Conservation (phyloP, 2,113 vertebrate species). For the Silurus glanis region DNA sequence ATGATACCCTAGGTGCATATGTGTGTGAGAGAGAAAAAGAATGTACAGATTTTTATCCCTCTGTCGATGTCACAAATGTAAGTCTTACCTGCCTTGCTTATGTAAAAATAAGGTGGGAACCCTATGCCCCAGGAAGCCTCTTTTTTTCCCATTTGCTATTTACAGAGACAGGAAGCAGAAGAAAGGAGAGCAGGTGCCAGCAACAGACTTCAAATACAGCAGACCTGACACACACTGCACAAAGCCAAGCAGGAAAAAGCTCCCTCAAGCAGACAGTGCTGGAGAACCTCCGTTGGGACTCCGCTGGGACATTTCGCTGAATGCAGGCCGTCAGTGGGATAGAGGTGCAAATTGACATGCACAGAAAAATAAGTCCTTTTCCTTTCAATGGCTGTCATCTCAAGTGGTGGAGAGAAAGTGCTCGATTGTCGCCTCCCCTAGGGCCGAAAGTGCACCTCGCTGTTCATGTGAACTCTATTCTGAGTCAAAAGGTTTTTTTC, state of each 20-base stretch:
- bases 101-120: neutral
- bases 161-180: neutral
- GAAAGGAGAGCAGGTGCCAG: neutral
- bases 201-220: neutral
- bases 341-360: slow-evolving; percentile 19
- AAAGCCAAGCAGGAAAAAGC: slow-evolving; percentile 8
- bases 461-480: neutral
- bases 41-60: neutral
- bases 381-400: neutral
- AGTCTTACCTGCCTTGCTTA: neutral
- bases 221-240: neutral
- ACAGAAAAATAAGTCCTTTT: neutral
- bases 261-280: slow-evolving; percentile 7
- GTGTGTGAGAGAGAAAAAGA: neutral
- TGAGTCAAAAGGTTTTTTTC: neutral
- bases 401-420: slow-evolving; percentile 4
- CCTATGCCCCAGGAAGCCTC: neutral
- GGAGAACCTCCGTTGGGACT: neutral
- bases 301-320: neutral
- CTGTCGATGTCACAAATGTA: neutral
- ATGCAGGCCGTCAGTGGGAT: neutral
- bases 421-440: neutral
- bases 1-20: neutral
- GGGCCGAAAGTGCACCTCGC: neutral
- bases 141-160: neutral